A percentile compares a stretch with the other conserved stretches of the same genome.
phyloP scores from a whole-genome alignment of 2,888 invertebrate species.

The Drosophila ezoana region DNA sequence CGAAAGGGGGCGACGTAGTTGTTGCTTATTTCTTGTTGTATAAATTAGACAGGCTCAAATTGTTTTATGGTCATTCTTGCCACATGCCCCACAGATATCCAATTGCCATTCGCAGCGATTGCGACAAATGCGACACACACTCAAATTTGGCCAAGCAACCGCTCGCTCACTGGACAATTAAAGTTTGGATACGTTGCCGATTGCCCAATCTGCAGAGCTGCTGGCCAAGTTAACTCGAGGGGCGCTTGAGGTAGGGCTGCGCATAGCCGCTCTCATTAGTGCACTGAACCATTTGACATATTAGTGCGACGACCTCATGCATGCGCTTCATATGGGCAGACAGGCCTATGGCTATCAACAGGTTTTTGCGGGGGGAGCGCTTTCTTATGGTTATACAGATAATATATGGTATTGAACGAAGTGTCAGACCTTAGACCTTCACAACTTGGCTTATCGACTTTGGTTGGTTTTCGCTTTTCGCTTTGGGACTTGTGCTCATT shows the following conservation, averaged over 20 bases:
- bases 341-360: constrained; percentile 12
- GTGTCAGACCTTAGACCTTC: constrained; percentile 24
- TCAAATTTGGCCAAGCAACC: constrained; percentile 42
- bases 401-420: constrained; percentile 22
- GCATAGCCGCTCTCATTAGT: constrained; percentile 55
- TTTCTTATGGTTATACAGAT: constrained; percentile 1
- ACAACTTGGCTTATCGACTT: constrained; percentile 13
- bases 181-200: constrained; percentile 26
- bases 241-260: neutral
- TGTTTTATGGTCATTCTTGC: constrained; percentile 74
- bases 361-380: neutral
- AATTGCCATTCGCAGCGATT: constrained; percentile 38
- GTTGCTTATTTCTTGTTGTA: constrained; percentile 29
- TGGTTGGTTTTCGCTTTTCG: constrained; percentile 5
- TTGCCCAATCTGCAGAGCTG: constrained; percentile 29
- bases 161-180: constrained; percentile 42
- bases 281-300: constrained; percentile 72
- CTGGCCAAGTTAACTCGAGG: constrained; percentile 14
- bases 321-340: constrained; percentile 31
- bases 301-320: constrained; percentile 62
- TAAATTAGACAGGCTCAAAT: constrained; percentile 68
- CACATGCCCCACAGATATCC: constrained; percentile 58
- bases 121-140: constrained; percentile 45
- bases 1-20: constrained; percentile 2
- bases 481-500: constrained; percentile 15